These are phyloP conservation scores for Calyptommatus sinebrachiatus DNA, from an alignment of 2,113 vertebrate genomes.

Conservation along the genomic window DNA sequence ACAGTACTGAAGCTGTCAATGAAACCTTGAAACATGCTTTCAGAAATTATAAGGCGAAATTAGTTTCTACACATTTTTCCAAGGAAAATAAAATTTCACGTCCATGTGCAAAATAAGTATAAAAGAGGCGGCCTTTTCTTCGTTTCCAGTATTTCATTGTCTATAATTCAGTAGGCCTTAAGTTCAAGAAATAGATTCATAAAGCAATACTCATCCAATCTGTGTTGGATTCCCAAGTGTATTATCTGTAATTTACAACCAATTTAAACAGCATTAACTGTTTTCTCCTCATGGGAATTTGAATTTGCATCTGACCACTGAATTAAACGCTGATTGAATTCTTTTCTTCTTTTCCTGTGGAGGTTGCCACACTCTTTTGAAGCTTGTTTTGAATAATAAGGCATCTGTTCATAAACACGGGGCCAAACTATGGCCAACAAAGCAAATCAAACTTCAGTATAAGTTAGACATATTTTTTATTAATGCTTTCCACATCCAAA, in stretches of 20 bases:
- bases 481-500: constrained; percentile 73
- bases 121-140: constrained; percentile 43
- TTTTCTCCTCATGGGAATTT: constrained; percentile 79
- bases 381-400: constrained; percentile 81
- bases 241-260: constrained; percentile 85
- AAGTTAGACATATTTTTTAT: constrained; percentile 73
- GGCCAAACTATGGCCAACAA: constrained; percentile 66
- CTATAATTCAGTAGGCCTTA: constrained; percentile 67
- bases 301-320: constrained; percentile 80
- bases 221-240: constrained; percentile 78
- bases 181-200: constrained; percentile 71
- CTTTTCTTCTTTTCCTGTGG: constrained; percentile 79
- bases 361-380: constrained; percentile 70
- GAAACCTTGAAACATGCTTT: background rate
- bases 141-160: constrained; percentile 59
- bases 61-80: constrained; percentile 45
- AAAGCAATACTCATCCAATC: constrained; percentile 74
- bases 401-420: constrained; percentile 71
- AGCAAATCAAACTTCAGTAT: constrained; percentile 74
- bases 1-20: too few relatives aligned
- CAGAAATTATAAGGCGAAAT: constrained; percentile 15
- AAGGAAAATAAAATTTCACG: constrained; percentile 54
- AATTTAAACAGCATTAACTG: constrained; percentile 84
- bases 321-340: constrained; percentile 80
- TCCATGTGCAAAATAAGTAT: constrained; percentile 46